Percentiles rank a stretch among this genome's conserved stretches.
phyloP scores from a whole-genome alignment of 2,888 invertebrate genomes.

The Eupithecia exiguata region DNA sequence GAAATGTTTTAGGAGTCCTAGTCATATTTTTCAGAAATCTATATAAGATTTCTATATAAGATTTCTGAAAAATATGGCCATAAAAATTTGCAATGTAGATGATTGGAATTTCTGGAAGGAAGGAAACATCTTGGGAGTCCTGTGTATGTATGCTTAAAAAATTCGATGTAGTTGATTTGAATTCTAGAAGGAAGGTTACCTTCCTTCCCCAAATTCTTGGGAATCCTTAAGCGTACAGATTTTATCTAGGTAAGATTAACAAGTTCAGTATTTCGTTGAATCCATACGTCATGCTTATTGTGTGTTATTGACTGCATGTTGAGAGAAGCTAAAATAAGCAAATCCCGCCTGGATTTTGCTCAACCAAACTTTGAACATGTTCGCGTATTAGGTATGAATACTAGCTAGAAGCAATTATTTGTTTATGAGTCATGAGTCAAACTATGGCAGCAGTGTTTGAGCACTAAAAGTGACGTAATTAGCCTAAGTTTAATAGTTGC shows the following conservation, averaged over 20 bases:
- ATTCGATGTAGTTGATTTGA: no score
- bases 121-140: neutral
- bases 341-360: neutral
- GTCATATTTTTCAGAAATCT: no score
- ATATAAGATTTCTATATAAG: no score
- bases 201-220: no score
- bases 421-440: conserved; percentile 15
- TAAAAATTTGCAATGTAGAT: neutral
- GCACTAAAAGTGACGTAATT: neutral
- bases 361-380: neutral
- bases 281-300: neutral
- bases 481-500: conserved; percentile 5
- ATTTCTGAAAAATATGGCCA: neutral
- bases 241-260: no score
- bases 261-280: neutral
- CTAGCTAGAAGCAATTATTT: conserved; percentile 7
- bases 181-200: no score
- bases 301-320: neutral
- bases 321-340: neutral
- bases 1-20: neutral
- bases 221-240: no score
- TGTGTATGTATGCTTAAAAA: no score
- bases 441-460: conserved; percentile 7
- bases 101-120: neutral
- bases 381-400: neutral